These are phyloP conservation scores for Zaprionus camerounensis DNA, from an alignment of 1,140 invertebrate genomes.

Conservation along the genomic window DNA sequence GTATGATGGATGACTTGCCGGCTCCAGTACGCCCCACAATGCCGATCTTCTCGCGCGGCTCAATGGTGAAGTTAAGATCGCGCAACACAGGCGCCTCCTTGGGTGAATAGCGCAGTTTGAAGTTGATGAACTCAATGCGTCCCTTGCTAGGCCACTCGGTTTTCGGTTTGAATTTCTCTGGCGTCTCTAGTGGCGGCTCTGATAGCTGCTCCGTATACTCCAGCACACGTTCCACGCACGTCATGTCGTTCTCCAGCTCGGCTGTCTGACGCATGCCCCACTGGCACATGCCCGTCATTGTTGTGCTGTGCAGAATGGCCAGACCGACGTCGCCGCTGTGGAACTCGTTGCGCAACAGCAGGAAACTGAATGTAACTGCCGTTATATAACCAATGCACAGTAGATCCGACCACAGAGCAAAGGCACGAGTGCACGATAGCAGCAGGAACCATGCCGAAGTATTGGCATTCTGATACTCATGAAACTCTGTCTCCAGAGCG, in stretches of 20 bases:
- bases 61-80: constrained; percentile 88
- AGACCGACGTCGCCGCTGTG: constrained; percentile 91
- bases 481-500: constrained; percentile 88
- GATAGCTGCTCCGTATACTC: constrained; percentile 88
- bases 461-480: constrained; percentile 89
- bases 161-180: constrained; percentile 85
- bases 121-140: constrained; percentile 88
- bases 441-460: constrained; percentile 90
- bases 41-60: constrained; percentile 91
- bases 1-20: constrained; percentile 95
- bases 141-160: constrained; percentile 90
- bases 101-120: constrained; percentile 85
- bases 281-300: constrained; percentile 92
- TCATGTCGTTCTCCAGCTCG: constrained; percentile 94
- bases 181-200: constrained; percentile 86
- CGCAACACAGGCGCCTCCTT: constrained; percentile 87
- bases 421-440: constrained; percentile 88
- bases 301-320: constrained; percentile 91
- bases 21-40: constrained; percentile 95
- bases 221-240: constrained; percentile 90
- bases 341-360: constrained; percentile 85
- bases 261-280: constrained; percentile 95
- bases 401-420: constrained; percentile 87
- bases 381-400: constrained; percentile 89
- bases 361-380: constrained; percentile 86